These are phyloP conservation scores for Notarius lentiginosus DNA, from an alignment of 2,113 vertebrate species.

Conservation along the genomic window DNA sequence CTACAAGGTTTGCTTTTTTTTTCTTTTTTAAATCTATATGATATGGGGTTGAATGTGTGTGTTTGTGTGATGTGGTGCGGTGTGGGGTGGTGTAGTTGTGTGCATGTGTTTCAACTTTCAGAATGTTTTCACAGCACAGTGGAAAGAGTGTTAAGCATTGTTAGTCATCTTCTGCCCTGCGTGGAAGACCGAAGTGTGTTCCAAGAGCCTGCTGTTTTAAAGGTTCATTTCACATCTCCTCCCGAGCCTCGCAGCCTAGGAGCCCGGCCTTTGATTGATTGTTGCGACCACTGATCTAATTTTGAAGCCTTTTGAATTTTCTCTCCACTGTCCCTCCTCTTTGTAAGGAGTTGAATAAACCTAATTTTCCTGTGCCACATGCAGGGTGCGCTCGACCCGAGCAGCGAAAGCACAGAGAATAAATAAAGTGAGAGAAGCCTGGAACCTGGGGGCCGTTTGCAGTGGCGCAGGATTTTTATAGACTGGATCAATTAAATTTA, in stretches of 20 bases:
- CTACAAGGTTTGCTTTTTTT: neutral
- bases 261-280: conserved; percentile 75
- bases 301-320: conserved; percentile 74
- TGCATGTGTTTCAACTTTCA: conserved; percentile 32
- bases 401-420: conserved; percentile 66
- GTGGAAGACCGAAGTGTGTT: conserved; percentile 61
- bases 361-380: conserved; percentile 74
- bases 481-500: conserved; percentile 94
- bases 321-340: conserved; percentile 64
- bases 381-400: conserved; percentile 64
- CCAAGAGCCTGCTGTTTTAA: conserved; percentile 70
- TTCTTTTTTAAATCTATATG: neutral
- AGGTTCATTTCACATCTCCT: conserved; percentile 72
- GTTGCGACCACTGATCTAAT: conserved; percentile 77
- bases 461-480: conserved; percentile 76
- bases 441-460: conserved; percentile 66
- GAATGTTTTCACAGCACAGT: conserved; percentile 48
- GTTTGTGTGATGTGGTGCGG: conserved; percentile 12
- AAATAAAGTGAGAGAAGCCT: conserved; percentile 71
- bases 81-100: conserved; percentile 9
- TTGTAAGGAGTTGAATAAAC: conserved; percentile 71
- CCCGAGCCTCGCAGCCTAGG: conserved; percentile 61
- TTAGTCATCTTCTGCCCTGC: conserved; percentile 55
- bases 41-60: neutral
- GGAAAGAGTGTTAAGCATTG: conserved; percentile 52